These are phyloP conservation scores for Myotis daubentonii DNA, from an alignment of 2,797 vertebrate species.

Conservation along the genomic window DNA sequence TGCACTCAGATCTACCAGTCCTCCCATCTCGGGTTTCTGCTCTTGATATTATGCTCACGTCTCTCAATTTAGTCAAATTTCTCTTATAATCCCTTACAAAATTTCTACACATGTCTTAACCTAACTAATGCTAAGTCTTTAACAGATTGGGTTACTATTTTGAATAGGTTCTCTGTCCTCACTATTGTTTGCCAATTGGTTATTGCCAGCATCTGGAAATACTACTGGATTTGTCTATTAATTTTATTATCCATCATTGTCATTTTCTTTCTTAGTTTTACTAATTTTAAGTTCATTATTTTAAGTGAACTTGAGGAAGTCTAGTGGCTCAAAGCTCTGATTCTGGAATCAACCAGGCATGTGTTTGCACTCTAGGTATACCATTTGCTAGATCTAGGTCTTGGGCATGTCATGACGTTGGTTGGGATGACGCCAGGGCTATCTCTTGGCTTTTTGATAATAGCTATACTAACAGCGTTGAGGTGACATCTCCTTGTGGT, in stretches of 20 bases:
- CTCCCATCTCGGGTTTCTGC: not conserved
- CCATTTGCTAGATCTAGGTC: not conserved
- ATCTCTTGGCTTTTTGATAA: not conserved
- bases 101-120: not conserved
- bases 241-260: not conserved
- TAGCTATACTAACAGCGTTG: not conserved
- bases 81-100: not conserved
- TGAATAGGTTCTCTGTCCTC: not conserved
- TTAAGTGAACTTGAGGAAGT: not conserved
- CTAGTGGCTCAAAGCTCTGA: not conserved
- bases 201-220: not conserved
- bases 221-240: not conserved
- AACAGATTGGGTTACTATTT: not conserved
- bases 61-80: not conserved
- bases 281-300: not conserved
- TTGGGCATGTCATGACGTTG: not conserved
- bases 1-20: not conserved
- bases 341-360: not conserved
- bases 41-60: not conserved
- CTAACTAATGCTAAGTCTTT: not conserved
- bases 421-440: not conserved
- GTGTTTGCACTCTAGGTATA: not conserved
- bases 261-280: not conserved
- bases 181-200: too few relatives aligned
- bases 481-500: not conserved